Conservation (phyloP, 2,797 vertebrate species). For the Pachyuromys duprasi region DNA sequence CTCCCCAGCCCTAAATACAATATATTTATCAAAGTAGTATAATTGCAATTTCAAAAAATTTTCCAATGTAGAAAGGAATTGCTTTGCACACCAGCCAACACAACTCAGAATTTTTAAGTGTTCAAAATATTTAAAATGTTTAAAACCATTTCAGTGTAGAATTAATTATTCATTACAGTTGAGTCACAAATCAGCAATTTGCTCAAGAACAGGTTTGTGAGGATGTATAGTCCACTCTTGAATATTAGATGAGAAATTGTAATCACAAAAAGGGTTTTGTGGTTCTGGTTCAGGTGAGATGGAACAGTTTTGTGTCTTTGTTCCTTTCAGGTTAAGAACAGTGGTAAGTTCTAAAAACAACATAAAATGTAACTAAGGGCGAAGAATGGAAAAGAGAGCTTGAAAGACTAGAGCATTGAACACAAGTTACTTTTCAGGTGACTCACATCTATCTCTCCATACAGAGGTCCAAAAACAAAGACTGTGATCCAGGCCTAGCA, state of each 20-base stretch:
- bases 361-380: background rate
- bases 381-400: background rate
- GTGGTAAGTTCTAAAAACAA: background rate
- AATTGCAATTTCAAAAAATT: background rate
- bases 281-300: background rate
- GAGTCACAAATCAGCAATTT: background rate
- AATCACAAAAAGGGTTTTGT: background rate
- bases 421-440: rapidly evolving
- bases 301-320: background rate
- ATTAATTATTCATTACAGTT: background rate
- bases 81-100: background rate
- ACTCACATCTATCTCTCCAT: background rate
- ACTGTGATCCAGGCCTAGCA: background rate
- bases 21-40: slow-evolving; percentile 33
- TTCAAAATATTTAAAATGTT: background rate
- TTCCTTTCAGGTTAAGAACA: background rate
- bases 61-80: background rate
- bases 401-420: background rate
- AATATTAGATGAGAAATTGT: background rate
- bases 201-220: background rate
- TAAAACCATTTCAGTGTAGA: background rate
- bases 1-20: background rate
- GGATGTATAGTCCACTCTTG: background rate
- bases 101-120: background rate
- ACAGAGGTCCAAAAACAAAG: background rate